Conservation (phyloP, 2,113 vertebrate species). For the Tetrao urogallus region DNA sequence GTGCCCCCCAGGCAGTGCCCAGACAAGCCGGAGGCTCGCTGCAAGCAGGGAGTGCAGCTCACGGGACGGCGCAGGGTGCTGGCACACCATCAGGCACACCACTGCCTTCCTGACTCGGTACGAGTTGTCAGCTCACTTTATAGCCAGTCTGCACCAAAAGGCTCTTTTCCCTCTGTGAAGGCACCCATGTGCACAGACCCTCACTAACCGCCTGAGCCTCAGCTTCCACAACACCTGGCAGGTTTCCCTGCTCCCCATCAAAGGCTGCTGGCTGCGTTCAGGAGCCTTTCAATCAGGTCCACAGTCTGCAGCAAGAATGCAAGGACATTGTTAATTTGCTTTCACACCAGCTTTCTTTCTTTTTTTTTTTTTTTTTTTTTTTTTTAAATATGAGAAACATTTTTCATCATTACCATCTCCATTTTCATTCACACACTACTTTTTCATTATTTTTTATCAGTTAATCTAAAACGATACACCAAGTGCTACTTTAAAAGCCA, state of each 20-base stretch:
- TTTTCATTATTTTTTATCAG: constrained; percentile 64
- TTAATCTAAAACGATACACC: constrained; percentile 60
- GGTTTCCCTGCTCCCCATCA: background rate
- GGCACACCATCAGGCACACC: accelerated
- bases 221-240: background rate
- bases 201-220: background rate
- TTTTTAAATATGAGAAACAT: constrained; percentile 15
- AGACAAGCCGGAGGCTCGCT: constrained; percentile 12
- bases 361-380: constrained; percentile 26
- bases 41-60: background rate
- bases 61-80: accelerated
- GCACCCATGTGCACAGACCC: background rate
- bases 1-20: background rate
- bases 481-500: constrained; percentile 56
- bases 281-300: background rate
- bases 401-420: background rate
- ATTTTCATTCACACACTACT: constrained; percentile 18
- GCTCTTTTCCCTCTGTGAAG: background rate
- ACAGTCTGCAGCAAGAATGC: background rate
- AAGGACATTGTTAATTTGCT: background rate
- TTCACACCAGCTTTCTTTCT: background rate
- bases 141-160: background rate
- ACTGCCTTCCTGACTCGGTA: background rate
- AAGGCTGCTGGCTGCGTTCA: background rate
- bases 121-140: background rate